Base-by-base conservation (phyloP, 2,113 vertebrate genomes). In the Xiphophorus maculatus region DNA sequence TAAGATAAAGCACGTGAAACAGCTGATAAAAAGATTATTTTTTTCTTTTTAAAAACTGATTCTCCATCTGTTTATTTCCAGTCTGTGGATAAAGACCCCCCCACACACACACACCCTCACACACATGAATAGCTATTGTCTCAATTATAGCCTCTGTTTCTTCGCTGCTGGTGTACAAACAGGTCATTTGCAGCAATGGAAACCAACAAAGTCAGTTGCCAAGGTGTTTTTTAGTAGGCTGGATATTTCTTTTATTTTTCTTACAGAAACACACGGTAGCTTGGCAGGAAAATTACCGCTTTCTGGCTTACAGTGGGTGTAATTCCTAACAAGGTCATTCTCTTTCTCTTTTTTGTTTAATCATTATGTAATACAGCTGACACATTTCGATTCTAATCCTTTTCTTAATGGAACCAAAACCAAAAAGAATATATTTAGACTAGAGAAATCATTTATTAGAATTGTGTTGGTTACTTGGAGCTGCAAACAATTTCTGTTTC, bases 161-260 rank as follows among this genome's bases (percentile, higher is more conserved):
- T 48, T 5, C 69, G 3, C 71, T 81, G 84, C 77, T 62, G 81
- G 86, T 29, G n/a, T 75, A 68, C 77, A 74, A 48, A 76, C 60
- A 58, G 74, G 81, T 81, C 51, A 84, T 79, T 79, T 77, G 71
- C 66, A 60, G 79, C 54, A 61, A 63, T 37, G 27, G 40, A 76
- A 81, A 60, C 40, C 0, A 29, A 60, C 17, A 60, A 54, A 87
- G 69, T 54, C 66, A 14, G 58, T 71, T 61, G 61, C 70, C 51
- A 58, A 51, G 54, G 42, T 71, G 44, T 71, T 64, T 68, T 19
- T 69, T 32, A 44, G 29, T 13, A 13, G 12, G 51, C 29, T 66
- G 65, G 10, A 3, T 58, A 10, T 25, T 58, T 25, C 10, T n/a
- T n/a, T 17, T 25, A n/a, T 58, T 2, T 54, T 25, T 54, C 9